Evolutionary conservation across 1,140 invertebrate species (phyloP).

Genomic region (Zaprionus capensis): DNA sequence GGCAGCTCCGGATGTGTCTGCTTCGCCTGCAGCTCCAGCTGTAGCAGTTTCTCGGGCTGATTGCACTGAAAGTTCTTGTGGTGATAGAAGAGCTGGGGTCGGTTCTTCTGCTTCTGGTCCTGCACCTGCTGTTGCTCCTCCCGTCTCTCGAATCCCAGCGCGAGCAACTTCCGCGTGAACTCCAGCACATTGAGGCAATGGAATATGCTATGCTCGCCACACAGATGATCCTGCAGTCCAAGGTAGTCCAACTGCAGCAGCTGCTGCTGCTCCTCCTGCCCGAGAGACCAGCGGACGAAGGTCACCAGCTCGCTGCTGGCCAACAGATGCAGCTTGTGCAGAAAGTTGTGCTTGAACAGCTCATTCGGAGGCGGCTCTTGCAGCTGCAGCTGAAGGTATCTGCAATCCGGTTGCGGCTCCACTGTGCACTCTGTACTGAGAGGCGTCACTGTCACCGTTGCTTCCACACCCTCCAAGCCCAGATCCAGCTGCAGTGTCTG

Average conservation of each 20-base stretch:
- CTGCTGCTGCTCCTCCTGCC: conserved; percentile 2
- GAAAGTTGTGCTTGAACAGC: conserved; percentile 21
- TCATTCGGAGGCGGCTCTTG: conserved; percentile 1
- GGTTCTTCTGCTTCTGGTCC: neutral
- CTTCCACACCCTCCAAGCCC: neutral
- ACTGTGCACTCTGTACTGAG: too few relatives aligned
- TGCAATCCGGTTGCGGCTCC: neutral
- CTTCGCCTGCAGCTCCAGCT: neutral
- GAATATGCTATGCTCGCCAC: conserved; percentile 33
- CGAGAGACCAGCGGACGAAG: conserved; percentile 40
- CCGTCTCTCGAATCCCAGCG: conserved; percentile 35
- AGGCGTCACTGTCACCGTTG: neutral
- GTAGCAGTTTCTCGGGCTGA: neutral
- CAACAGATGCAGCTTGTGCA: conserved; percentile 43
- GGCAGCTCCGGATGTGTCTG: neutral
- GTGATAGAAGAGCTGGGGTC: conserved; percentile 7
- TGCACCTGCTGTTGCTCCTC: neutral
- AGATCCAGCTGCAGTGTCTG: neutral
- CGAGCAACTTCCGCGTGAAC: conserved; percentile 17
- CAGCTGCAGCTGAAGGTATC: neutral
- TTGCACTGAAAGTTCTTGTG: conserved; percentile 30
- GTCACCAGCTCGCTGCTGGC: neutral
- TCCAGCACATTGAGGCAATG: conserved; percentile 25
- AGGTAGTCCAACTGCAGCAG: conserved; percentile 51
- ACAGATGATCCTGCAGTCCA: conserved; percentile 51